A percentile compares a stretch with the other conserved stretches of the same genome.
Conservation (phyloP, 2,113 vertebrate genomes). For the Psittacus erithacus region DNA sequence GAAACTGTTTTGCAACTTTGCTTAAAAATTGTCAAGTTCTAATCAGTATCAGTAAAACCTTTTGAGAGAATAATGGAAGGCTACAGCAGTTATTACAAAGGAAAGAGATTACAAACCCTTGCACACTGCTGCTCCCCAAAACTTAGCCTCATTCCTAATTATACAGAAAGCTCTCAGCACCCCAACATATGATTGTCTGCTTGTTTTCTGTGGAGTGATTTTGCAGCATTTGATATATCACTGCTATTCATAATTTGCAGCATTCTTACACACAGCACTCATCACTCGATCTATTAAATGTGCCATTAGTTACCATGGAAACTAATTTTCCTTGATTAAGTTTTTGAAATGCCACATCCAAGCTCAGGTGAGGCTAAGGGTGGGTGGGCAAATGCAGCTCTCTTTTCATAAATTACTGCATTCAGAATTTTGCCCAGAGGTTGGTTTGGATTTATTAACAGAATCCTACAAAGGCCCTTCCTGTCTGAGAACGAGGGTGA, state of each 20-base stretch:
- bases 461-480: not conserved
- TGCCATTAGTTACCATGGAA: slow-evolving; percentile 54
- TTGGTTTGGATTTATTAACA: not conserved
- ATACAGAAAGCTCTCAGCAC: not conserved
- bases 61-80: no score
- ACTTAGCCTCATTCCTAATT: not conserved
- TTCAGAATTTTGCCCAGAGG: not conserved
- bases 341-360: not conserved
- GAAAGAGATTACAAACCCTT: no score
- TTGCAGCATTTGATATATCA: not conserved
- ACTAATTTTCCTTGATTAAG: slow-evolving; percentile 56
- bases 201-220: not conserved
- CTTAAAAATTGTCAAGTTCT: no score
- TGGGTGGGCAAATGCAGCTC: not conserved
- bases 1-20: not conserved
- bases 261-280: slow-evolving; percentile 13
- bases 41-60: fast-evolving
- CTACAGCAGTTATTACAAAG: not conserved
- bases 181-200: fast-evolving
- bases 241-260: not conserved
- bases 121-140: fast-evolving
- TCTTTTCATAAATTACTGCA: not conserved
- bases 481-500: fast-evolving
- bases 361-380: not conserved
- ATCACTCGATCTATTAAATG: slow-evolving; percentile 30